Evolutionary conservation across 2,113 vertebrate genomes (phyloP), one percentile per base, ranked within the genome.

Genomic region (Illadopsis cleaveri): DNA sequence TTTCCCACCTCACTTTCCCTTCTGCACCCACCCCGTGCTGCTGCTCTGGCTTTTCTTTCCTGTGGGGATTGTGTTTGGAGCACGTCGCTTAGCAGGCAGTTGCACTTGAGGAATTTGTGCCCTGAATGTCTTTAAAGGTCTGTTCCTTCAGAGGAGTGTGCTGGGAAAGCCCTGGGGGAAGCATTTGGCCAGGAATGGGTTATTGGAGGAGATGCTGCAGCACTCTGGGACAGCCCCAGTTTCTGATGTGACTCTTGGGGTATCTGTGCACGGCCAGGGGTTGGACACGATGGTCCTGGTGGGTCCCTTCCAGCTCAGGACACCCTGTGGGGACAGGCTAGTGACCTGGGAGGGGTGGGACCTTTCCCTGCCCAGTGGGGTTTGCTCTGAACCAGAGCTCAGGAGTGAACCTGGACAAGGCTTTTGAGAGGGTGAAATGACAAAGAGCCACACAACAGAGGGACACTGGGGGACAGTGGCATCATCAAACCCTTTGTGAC

Each of bases 371-470:
- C 35, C n/a, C 47, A 14, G 18, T 12, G 18, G 21, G 40, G 17
- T 35, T 86, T 35, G 13, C 9, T 53, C 21, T 70, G 54, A 72
- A 16, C 8, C 8, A 19, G 27, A 50, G 20, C 13, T 80, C 6
- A 45, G 68, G 40, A 72, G 40, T 15, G 37, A 75, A 21, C 20
- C 18, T 40, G 44, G 28, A n/a, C 12, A 11, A 80, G 31, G 3
- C 31, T 70, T 73, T 22, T 17, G 47, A 45, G 69, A n/a, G 33
- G 17, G 25, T 62, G 44, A 37, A 84, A 48, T 17, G 35, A 9
- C 1, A 1, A 51, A 84, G 16, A 68, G 12, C 5, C 3, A 17
- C 12, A 1, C 3, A 56, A 4, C 5, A n/a, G 60, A 53, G 25
- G 54, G 54, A 45, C 58, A n/a, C 25, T 23, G 13, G 28, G 56